Evolutionary conservation across 2,888 invertebrate genomes (phyloP), one percentile per base, ranked within the genome.

Genomic region (Corythucha ciliata): DNA sequence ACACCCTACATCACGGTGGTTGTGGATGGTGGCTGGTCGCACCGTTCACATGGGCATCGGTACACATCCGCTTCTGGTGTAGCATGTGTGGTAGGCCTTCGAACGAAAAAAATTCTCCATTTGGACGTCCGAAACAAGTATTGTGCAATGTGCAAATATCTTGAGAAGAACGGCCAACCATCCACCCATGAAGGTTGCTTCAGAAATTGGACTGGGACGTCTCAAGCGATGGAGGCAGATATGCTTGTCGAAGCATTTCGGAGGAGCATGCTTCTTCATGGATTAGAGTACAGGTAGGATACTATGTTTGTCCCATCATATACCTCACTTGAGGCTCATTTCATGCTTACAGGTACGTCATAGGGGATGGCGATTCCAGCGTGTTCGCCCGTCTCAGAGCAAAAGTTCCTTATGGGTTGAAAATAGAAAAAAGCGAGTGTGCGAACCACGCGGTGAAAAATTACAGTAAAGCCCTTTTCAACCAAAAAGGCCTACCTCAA

Each of bases 321-420:
- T n/a, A n/a, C n/a, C n/a, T n/a, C n/a, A n/a, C n/a, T n/a, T n/a
- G n/a, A n/a, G n/a, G n/a, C n/a, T n/a, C n/a, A n/a, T n/a, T n/a
- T n/a, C n/a, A n/a, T n/a, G n/a, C n/a, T n/a, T n/a, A n/a, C n/a
- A 58, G 16, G 62, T 65, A 56, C 67, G 63, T 66, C 29, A 59
- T 67, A 10, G 65, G 64, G n/a, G 66, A 65, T 58, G 67, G 67
- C 5, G 67, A 68, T 52, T 62, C 64, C 10, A 65, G 62, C n/a
- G 65, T 66, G 1, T 64, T 59, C 37, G 54, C 57, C 32, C 59
- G 57, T 57, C 58, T 66, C 4, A n/a, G 45, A 12, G 45, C 29
- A 33, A 29, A 4, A n/a, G 45, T 45, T 8, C 33, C 32, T 8
- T 45, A 45, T 33, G 45, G 45, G 2, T 18, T 32, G 2, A 6